A percentile compares a stretch with the other conserved stretches of the same genome.
phyloP scores from a whole-genome alignment of 1,140 invertebrate species.

The Lasaia peninsularis region DNA sequence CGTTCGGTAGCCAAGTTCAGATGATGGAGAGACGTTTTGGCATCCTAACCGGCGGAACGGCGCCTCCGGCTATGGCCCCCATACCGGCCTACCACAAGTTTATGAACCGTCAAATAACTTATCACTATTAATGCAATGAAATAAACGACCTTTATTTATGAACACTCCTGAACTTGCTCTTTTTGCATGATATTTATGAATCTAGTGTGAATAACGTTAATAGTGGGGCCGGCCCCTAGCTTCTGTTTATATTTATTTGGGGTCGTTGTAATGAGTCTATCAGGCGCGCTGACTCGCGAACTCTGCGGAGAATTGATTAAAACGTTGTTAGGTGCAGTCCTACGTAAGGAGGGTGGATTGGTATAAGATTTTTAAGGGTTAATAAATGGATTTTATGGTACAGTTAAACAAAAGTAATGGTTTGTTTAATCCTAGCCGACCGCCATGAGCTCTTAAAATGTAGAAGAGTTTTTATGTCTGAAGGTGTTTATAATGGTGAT shows the following conservation, averaged over 20 bases:
- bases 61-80: slow-evolving; percentile 40
- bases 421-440: slow-evolving; percentile 26
- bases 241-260: slow-evolving; percentile 75
- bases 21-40: slow-evolving; percentile 60
- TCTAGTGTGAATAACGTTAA: slow-evolving; percentile 70
- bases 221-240: slow-evolving; percentile 62
- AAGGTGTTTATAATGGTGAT: not conserved
- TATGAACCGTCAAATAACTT: slow-evolving; percentile 70
- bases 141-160: slow-evolving; percentile 66
- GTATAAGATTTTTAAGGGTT: slow-evolving; percentile 62
- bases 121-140: slow-evolving; percentile 69
- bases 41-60: slow-evolving; percentile 39
- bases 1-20: slow-evolving; percentile 45
- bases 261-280: slow-evolving; percentile 70
- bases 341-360: slow-evolving; percentile 49
- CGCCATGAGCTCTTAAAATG: not conserved
- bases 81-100: slow-evolving; percentile 38
- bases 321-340: slow-evolving; percentile 69
- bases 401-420: slow-evolving; percentile 44
- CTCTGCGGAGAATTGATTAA: slow-evolving; percentile 73
- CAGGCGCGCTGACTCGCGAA: slow-evolving; percentile 70
- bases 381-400: slow-evolving; percentile 60
- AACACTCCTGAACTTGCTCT: slow-evolving; percentile 49
- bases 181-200: slow-evolving; percentile 67
- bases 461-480: not conserved